Evolutionary conservation across 2,113 vertebrate genomes (phyloP).

Genomic region (Plestiodon gilberti): DNA sequence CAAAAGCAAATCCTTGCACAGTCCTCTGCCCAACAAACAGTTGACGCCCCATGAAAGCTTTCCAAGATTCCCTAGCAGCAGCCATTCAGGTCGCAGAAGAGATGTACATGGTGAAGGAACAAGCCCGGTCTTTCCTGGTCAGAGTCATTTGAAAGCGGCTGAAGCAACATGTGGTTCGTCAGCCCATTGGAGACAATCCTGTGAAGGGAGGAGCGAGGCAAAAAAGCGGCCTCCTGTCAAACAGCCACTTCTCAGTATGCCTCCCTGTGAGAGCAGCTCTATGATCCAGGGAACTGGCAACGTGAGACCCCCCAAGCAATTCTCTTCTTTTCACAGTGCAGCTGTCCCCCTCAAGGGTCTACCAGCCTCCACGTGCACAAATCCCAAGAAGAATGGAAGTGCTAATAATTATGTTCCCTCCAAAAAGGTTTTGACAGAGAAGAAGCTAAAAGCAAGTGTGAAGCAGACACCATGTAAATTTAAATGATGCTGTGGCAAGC

Average conservation of each 20-base stretch:
- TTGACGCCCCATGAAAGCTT: slow-evolving; percentile 26
- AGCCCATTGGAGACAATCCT: slow-evolving; percentile 35
- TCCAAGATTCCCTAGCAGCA: slow-evolving; percentile 35
- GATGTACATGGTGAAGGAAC: background rate
- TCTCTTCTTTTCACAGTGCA: background rate
- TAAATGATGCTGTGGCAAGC: slow-evolving; percentile 20
- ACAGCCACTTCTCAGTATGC: slow-evolving; percentile 26
- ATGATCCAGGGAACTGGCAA: slow-evolving; percentile 66
- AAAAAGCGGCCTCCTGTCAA: slow-evolving; percentile 50
- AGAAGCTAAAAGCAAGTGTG: slow-evolving; percentile 59
- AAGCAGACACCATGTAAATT: slow-evolving; percentile 49
- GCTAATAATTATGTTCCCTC: slow-evolving; percentile 19
- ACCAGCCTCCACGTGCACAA: background rate
- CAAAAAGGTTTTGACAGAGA: slow-evolving; percentile 55
- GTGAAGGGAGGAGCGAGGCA: slow-evolving; percentile 36
- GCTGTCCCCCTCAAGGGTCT: slow-evolving; percentile 46
- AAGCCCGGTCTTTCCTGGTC: background rate
- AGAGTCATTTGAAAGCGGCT: background rate
- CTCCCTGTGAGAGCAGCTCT: background rate
- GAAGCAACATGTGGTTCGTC: background rate
- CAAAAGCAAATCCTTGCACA: slow-evolving; percentile 50
- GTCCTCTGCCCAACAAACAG: slow-evolving; percentile 43
- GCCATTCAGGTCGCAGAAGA: slow-evolving; percentile 50
- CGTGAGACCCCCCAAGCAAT: slow-evolving; percentile 50
- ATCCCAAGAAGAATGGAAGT: slow-evolving; percentile 70